Conservation (phyloP, 2,113 vertebrate species). For the Castor canadensis region DNA sequence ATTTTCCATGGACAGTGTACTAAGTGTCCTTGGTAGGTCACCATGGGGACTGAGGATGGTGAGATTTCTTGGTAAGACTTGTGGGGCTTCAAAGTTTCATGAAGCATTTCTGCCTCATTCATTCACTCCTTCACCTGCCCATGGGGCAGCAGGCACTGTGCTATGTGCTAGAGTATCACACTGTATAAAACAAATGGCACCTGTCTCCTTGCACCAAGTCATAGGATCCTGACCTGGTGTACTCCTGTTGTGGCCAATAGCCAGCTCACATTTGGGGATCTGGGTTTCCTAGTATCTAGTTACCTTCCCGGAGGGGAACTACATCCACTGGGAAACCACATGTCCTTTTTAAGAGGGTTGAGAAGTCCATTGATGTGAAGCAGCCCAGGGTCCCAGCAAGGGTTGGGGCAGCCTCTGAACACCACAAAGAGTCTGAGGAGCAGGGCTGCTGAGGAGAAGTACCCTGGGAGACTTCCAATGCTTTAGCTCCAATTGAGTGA, state of each 20-base stretch:
- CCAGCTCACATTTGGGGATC: not conserved
- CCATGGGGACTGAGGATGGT: rapidly evolving
- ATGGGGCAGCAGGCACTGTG: not conserved
- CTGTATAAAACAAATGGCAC: not conserved
- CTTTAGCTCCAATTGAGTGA: not conserved
- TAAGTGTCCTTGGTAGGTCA: not conserved
- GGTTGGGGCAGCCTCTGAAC: not conserved
- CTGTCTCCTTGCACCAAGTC: not conserved
- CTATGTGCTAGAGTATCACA: not conserved
- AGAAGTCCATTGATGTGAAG: not conserved
- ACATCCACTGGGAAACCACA: not conserved
- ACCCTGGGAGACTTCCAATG: rapidly evolving
- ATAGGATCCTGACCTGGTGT: not conserved
- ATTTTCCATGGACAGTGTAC: no score
- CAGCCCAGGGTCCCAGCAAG: not conserved
- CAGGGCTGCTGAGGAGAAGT: not conserved
- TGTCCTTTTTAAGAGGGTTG: not conserved
- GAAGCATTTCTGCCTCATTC: not conserved
- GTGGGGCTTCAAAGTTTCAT: not conserved
- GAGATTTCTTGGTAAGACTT: not conserved
- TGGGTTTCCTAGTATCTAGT: not conserved
- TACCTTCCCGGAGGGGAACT: not conserved
- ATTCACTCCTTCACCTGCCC: not conserved
- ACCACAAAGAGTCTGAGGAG: not conserved
- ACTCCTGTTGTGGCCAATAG: not conserved